Percentiles rank a stretch among this genome's conserved stretches.
phyloP scores from a whole-genome alignment of 2,888 invertebrate genomes.

The Ceriagrion tenellum region DNA sequence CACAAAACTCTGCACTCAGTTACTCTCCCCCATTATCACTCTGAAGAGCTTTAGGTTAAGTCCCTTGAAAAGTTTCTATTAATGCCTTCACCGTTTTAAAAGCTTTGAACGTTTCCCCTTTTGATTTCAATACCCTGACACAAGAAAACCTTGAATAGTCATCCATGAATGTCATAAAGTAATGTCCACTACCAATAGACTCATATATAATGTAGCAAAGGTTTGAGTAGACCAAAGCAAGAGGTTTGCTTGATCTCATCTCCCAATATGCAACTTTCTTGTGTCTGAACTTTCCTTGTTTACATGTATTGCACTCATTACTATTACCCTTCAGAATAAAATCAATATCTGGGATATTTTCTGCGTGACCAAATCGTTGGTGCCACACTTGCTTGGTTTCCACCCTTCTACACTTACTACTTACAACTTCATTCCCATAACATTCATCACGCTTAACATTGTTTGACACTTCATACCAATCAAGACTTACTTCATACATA shows the following conservation, averaged over 20 bases:
- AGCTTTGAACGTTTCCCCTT: not conserved
- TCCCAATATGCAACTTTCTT: not conserved
- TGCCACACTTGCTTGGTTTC: not conserved
- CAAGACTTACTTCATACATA: not conserved
- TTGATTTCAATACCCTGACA: not conserved
- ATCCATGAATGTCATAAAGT: not conserved
- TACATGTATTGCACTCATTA: no score
- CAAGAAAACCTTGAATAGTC: not conserved
- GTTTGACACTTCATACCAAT: no score
- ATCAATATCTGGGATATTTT: no score
- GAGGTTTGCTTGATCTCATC: not conserved
- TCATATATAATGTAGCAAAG: not conserved
- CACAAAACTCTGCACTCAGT: not conserved
- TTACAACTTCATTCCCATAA: not conserved
- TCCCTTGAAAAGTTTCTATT: not conserved
- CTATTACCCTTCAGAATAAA: no score
- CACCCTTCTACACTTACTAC: not conserved
- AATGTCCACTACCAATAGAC: not conserved
- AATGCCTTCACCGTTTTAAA: not conserved
- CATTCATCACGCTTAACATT: not conserved
- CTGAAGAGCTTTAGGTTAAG: conserved; percentile 14
- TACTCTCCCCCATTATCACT: not conserved
- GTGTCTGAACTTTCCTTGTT: no score
- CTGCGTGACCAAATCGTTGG: not conserved
- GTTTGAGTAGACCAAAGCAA: not conserved